Evolutionary conservation across 2,888 invertebrate genomes (phyloP).

Genomic region (Megamerina dolium): DNA sequence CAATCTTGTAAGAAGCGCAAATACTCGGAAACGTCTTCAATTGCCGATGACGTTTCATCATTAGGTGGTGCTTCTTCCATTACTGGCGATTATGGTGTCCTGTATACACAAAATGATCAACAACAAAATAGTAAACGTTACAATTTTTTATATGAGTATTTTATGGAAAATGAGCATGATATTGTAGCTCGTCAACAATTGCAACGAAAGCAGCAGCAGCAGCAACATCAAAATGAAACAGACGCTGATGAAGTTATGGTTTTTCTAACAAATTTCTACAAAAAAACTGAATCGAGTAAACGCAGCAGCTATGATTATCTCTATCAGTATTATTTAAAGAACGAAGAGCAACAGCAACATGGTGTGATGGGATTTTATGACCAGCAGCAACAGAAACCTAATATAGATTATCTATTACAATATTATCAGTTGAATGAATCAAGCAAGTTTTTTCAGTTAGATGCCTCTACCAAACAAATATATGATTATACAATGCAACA

Average conservation of each 20-base stretch:
- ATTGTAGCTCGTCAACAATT: slow-evolving; percentile 35
- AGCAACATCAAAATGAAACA: slow-evolving; percentile 22
- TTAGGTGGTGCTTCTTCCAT: slow-evolving; percentile 16
- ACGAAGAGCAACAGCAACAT: slow-evolving; percentile 30
- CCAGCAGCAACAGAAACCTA: slow-evolving; percentile 36
- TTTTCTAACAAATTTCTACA: slow-evolving; percentile 44
- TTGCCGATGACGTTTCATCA: slow-evolving; percentile 29
- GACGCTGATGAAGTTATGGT: slow-evolving; percentile 39
- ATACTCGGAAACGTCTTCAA: slow-evolving; percentile 38
- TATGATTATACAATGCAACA: slow-evolving; percentile 37
- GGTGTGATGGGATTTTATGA: slow-evolving; percentile 18
- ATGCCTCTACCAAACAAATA: slow-evolving; percentile 47
- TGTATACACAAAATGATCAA: no score
- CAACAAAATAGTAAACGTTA: slow-evolving; percentile 35
- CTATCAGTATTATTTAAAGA: slow-evolving; percentile 44
- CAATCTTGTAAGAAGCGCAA: slow-evolving; percentile 41
- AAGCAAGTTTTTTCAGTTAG: slow-evolving; percentile 50
- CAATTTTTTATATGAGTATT: slow-evolving; percentile 46
- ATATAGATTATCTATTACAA: slow-evolving; percentile 45
- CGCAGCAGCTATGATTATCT: slow-evolving; percentile 46
- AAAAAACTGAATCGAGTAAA: slow-evolving; percentile 44
- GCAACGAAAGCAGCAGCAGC: slow-evolving; percentile 28
- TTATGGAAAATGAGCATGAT: slow-evolving; percentile 41
- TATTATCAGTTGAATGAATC: slow-evolving; percentile 49
- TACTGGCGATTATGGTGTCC: slow-evolving; percentile 27